Conservation (phyloP, 2,113 vertebrate species). For the Nycticebus coucang region DNA sequence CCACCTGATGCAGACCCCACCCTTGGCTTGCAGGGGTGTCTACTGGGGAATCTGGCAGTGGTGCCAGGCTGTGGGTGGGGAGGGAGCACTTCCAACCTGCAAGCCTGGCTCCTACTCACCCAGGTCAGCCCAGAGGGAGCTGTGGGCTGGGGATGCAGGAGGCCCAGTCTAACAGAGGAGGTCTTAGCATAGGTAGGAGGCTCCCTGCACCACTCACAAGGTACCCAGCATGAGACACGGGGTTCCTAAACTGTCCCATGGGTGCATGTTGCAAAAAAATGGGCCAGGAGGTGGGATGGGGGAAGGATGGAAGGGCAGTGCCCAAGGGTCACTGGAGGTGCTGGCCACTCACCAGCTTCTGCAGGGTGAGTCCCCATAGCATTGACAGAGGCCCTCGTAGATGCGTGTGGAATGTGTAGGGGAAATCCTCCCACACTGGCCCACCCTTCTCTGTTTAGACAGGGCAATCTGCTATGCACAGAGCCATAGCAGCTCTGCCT, state of each 20-base stretch:
- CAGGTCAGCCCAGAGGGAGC: neutral
- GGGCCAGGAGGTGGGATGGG: neutral
- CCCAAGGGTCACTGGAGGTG: neutral
- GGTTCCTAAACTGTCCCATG: fast-evolving
- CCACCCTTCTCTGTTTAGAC: neutral
- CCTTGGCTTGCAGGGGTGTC: no score
- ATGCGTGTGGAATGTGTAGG: neutral
- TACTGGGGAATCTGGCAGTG: fast-evolving
- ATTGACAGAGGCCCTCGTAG: neutral
- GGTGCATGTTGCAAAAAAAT: fast-evolving
- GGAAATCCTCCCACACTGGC: neutral
- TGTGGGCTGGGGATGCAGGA: neutral
- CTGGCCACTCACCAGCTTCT: neutral
- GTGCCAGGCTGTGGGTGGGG: neutral
- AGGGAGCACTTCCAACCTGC: neutral
- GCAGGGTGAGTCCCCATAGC: neutral
- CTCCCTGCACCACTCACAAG: neutral
- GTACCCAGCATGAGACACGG: neutral
- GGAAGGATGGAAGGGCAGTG: neutral
- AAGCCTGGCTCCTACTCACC: neutral
- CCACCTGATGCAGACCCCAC: neutral
- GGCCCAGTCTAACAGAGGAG: neutral
- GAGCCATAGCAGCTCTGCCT: neutral
- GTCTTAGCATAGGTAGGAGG: neutral
- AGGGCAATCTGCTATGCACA: no score